These are phyloP conservation scores for Nesoenas mayeri DNA, from an alignment of 2,113 vertebrate species.

Conservation along the genomic window DNA sequence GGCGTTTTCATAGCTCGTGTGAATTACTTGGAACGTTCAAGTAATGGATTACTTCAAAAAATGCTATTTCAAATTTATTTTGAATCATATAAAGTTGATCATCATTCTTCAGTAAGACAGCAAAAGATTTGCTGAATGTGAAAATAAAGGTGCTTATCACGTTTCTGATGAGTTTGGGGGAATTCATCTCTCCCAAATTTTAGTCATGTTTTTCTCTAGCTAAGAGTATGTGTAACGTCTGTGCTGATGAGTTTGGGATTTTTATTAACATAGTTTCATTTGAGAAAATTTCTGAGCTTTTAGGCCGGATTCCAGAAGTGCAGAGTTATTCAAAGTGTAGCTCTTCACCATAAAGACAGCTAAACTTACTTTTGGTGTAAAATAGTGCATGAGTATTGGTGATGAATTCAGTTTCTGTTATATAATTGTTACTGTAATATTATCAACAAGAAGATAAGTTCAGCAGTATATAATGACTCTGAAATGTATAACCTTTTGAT, in stretches of 20 bases:
- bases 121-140: not conserved
- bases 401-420: not conserved
- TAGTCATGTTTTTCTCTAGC: not conserved
- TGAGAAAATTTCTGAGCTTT: not conserved
- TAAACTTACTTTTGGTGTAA: not conserved
- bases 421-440: not conserved
- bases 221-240: not conserved
- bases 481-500: not conserved
- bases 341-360: not conserved
- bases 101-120: not conserved
- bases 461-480: not conserved
- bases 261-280: not conserved
- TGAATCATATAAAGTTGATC: rapidly evolving
- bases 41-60: not conserved
- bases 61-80: not conserved
- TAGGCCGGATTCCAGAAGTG: not conserved
- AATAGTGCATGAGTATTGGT: not conserved
- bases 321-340: not conserved
- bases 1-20: rapidly evolving
- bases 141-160: not conserved
- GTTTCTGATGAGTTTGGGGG: not conserved
- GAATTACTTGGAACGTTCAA: not conserved
- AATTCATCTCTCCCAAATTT: not conserved
- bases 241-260: not conserved
- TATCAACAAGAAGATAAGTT: not conserved